phyloP scores from a whole-genome alignment of 2,113 vertebrate genomes.

The Prietella phreatophila region DNA sequence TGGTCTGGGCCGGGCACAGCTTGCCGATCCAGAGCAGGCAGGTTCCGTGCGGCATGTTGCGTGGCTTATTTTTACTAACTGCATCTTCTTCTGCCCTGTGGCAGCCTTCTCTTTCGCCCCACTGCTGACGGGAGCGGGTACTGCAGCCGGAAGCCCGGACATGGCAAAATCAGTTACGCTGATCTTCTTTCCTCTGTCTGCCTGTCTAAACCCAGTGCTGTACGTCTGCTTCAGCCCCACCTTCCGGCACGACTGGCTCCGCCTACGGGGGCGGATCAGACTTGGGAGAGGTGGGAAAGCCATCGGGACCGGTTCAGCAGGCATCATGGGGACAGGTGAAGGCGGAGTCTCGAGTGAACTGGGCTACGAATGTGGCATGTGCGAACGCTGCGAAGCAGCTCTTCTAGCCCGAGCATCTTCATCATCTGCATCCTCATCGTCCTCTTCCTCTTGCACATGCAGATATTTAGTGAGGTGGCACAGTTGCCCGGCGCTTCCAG shows the following conservation, averaged over 20 bases:
- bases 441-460: constrained; percentile 74
- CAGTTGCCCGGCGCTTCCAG: constrained; percentile 86
- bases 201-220: constrained; percentile 91
- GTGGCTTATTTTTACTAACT: constrained; percentile 98
- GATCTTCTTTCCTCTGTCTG: constrained; percentile 92
- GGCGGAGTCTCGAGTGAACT: constrained; percentile 59
- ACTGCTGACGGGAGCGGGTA: constrained; percentile 77
- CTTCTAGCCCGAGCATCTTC: constrained; percentile 79
- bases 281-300: constrained; percentile 60
- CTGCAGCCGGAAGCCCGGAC: constrained; percentile 82
- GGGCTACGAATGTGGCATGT: constrained; percentile 75
- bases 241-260: constrained; percentile 93
- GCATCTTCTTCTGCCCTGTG: constrained; percentile 97
- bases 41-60: constrained; percentile 89
- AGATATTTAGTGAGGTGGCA: constrained; percentile 95
- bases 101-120: constrained; percentile 95
- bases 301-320: constrained; percentile 51
- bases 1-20: constrained; percentile 86
- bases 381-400: constrained; percentile 84
- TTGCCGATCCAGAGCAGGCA: constrained; percentile 84
- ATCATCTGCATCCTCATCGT: constrained; percentile 66
- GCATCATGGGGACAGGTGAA: constrained; percentile 28
- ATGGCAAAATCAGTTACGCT: constrained; percentile 95
- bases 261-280: constrained; percentile 67
- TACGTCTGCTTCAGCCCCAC: constrained; percentile 95